phyloP scores from a whole-genome alignment of 2,113 vertebrate genomes.

The Ibidorhyncha struthersii region DNA sequence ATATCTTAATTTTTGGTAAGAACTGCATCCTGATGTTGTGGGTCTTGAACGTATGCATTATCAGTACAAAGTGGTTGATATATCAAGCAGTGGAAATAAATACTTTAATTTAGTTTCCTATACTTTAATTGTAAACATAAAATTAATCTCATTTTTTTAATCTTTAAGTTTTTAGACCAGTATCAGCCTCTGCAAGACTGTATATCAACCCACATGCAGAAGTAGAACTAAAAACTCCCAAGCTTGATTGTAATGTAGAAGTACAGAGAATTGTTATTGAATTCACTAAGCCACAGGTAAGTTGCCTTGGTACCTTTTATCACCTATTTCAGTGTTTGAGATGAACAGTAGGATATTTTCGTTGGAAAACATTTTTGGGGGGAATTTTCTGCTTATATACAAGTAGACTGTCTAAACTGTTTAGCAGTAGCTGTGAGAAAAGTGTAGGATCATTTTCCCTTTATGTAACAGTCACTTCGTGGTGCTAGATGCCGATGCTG shows the following conservation, averaged over 20 bases:
- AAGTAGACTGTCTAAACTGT: not conserved
- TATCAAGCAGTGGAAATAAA: not conserved
- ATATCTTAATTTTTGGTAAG: not conserved
- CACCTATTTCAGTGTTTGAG: not conserved
- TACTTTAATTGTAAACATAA: not conserved
- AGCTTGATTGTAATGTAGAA: constrained; percentile 86
- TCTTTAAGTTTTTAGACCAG: constrained; percentile 89
- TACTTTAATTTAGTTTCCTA: not conserved
- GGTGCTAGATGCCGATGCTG: not conserved
- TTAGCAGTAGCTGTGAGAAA: not conserved
- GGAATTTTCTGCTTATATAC: not conserved
- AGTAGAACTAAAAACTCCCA: constrained; percentile 86
- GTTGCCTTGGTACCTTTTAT: not conserved
- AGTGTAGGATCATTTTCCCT: not conserved
- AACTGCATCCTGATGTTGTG: not conserved
- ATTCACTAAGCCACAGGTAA: constrained; percentile 90
- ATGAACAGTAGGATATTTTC: not conserved
- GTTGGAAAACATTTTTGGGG: not conserved
- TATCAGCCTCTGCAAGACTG: constrained; percentile 93
- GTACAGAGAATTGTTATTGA: constrained; percentile 93
- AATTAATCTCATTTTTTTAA: not conserved
- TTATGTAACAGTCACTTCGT: not conserved
- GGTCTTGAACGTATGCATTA: not conserved
- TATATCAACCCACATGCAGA: constrained; percentile 91
- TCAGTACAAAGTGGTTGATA: not conserved